These are phyloP conservation scores for Catalaphyllia jardinei DNA, from an alignment of 64 coral and sea anemone species.

Conservation along the genomic window DNA sequence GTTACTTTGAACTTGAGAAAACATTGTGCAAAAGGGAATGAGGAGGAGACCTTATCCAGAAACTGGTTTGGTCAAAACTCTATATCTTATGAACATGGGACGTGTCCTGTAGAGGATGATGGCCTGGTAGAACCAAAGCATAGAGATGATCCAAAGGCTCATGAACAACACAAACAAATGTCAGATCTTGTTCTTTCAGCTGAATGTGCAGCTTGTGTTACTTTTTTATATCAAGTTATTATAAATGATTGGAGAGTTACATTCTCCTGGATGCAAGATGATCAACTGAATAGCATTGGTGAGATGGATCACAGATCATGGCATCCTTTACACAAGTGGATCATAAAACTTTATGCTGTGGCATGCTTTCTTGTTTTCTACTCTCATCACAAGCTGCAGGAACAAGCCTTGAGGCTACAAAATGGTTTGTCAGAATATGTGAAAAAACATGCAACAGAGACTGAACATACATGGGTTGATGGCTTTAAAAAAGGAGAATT, in stretches of 20 bases:
- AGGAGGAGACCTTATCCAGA: neutral
- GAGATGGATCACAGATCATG: constrained; percentile 7
- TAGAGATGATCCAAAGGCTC: neutral
- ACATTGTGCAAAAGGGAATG: neutral
- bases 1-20: neutral
- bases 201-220: constrained; percentile 9
- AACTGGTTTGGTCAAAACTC: neutral
- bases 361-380: neutral
- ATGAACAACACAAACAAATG: neutral
- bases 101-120: neutral
- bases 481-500: neutral
- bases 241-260: constrained; percentile 46
- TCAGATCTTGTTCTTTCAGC: neutral
- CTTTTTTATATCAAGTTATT: constrained; percentile 29
- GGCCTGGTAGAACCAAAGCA: neutral
- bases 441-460: neutral
- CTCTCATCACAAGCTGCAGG: neutral
- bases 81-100: too few relatives aligned
- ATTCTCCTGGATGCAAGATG: constrained; percentile 7
- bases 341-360: constrained; percentile 24
- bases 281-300: neutral
- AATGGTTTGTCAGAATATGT: constrained; percentile 31
- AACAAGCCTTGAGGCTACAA: neutral
- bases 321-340: constrained; percentile 60
- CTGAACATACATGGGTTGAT: constrained; percentile 26